These are phyloP conservation scores for Dorcus hopei DNA, from an alignment of 2,888 invertebrate genomes.

Conservation along the genomic window DNA sequence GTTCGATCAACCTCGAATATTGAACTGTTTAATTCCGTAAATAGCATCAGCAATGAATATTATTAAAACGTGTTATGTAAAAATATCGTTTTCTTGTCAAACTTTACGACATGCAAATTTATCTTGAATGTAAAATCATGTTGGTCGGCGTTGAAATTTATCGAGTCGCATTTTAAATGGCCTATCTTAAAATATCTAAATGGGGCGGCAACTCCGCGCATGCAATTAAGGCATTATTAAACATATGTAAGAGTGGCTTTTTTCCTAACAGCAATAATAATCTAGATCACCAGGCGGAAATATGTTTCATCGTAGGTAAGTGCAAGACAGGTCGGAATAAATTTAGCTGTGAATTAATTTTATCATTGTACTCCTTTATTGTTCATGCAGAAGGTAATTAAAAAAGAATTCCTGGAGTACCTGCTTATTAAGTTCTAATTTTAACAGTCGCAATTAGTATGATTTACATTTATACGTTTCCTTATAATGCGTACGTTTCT, in stretches of 20 bases:
- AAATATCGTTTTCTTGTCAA: too few relatives aligned
- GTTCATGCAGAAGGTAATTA: slow-evolving; percentile 23
- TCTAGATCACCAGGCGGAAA: slow-evolving; percentile 6
- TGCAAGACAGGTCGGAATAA: slow-evolving; percentile 10
- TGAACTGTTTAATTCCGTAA: too few relatives aligned
- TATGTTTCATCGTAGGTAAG: slow-evolving; percentile 9
- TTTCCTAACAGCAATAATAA: not conserved
- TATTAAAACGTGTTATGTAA: too few relatives aligned
- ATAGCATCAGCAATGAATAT: too few relatives aligned
- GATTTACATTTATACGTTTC: slow-evolving; percentile 34
- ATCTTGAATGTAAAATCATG: too few relatives aligned
- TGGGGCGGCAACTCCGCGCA: not conserved
- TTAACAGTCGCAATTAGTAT: slow-evolving; percentile 33
- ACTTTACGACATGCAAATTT: too few relatives aligned
- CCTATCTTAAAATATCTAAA: too few relatives aligned
- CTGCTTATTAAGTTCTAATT: slow-evolving; percentile 28
- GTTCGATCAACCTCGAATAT: too few relatives aligned
- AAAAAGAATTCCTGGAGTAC: slow-evolving; percentile 20
- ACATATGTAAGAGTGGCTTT: slow-evolving; percentile 1
- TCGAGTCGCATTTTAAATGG: too few relatives aligned
- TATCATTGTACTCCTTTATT: slow-evolving; percentile 28
- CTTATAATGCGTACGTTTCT: slow-evolving; percentile 23
- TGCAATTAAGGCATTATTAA: not conserved
- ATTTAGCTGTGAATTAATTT: slow-evolving; percentile 28
- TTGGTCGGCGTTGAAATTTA: too few relatives aligned